Conservation (phyloP, 2,888 invertebrate species). For the Tuberolachnus salignus region DNA sequence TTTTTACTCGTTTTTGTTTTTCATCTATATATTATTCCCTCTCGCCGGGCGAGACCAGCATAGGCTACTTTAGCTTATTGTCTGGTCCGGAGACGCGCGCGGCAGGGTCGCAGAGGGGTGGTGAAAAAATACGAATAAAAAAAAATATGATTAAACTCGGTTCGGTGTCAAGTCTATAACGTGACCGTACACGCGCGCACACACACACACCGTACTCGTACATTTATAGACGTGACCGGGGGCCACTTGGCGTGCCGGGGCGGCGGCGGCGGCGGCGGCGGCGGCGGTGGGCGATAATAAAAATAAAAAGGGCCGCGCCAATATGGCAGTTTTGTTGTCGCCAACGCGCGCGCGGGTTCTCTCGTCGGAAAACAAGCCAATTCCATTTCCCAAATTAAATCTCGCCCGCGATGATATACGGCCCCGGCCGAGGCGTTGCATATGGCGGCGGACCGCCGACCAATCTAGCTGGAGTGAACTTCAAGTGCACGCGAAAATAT, state of each 20-base stretch:
- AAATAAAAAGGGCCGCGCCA: slow-evolving; percentile 56
- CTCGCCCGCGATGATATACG: slow-evolving; percentile 57
- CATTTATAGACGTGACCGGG: not conserved
- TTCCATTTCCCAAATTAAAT: slow-evolving; percentile 59
- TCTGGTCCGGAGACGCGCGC: not conserved
- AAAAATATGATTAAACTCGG: slow-evolving; percentile 51
- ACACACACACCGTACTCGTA: not conserved
- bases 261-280: too few relatives aligned
- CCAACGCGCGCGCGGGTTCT: slow-evolving; percentile 30
- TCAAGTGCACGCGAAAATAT: not conserved
- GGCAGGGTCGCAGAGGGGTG: not conserved
- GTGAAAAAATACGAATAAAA: not conserved
- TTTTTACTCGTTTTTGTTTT: slow-evolving; percentile 27
- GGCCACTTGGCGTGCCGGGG: not conserved
- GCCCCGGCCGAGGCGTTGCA: slow-evolving; percentile 58
- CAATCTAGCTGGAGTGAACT: slow-evolving; percentile 53
- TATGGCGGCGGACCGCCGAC: slow-evolving; percentile 56
- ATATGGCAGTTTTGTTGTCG: slow-evolving; percentile 55
- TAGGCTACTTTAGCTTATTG: slow-evolving; percentile 56
- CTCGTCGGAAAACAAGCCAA: slow-evolving; percentile 57
- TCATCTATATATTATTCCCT: not conserved
- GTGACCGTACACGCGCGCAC: not conserved
- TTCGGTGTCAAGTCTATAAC: slow-evolving; percentile 47
- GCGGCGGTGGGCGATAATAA: slow-evolving; percentile 26
- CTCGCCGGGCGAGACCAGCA: not conserved